Evolutionary conservation across 2,797 vertebrate genomes (phyloP), one percentile per base, ranked within the genome.

Genomic region (Mormyrops attenuatus): DNA sequence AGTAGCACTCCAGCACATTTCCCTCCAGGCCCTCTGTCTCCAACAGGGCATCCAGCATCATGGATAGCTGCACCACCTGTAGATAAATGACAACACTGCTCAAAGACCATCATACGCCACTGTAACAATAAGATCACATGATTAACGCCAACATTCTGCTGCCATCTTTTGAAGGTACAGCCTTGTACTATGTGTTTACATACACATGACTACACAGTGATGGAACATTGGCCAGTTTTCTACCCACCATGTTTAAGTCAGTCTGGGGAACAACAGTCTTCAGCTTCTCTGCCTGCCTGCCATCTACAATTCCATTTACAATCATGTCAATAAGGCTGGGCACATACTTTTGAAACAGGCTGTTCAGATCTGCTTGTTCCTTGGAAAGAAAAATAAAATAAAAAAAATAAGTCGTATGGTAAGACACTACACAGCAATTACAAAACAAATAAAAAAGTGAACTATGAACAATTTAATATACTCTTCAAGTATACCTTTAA

Each of bases 251-350:
- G 90, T 99, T 99, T 38, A 99, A 94, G 92, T 98, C 97, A 15
- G 98, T 98, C 94, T 99, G 98, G 50, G 97, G 97, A 66, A 99
- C 95, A 44, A 99, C 94, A 0, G 96, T 98, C 95, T 97, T 98
- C 91, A 98, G 94, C 91, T 94, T 99, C 91, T 96, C 92, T 44
- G 95, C 96, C 41, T 97, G 98, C 91, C 92, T 96, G 5, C 98
- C 97, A 0, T 98, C 97, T 88, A 97, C 93, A 6, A 98, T 91
- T 50, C 98, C 98, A 26, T 98, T 97, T 89, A 97, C 90, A 49
- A 99, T 98, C 97, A 98, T 93, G 41, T 96, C 96, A 13, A 98
- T 96, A 89, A 96, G 95, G n/a, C 88, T 92, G 44, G 96, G 97
- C 41, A 99, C 97, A 0, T 99, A 99, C 91, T 99, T 99, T 88